A percentile compares a stretch with the other conserved stretches of the same genome.
phyloP scores from a whole-genome alignment of 37 sponge, comb jelly and placozoan genomes.

The Halisarca cf. caerulea region DNA sequence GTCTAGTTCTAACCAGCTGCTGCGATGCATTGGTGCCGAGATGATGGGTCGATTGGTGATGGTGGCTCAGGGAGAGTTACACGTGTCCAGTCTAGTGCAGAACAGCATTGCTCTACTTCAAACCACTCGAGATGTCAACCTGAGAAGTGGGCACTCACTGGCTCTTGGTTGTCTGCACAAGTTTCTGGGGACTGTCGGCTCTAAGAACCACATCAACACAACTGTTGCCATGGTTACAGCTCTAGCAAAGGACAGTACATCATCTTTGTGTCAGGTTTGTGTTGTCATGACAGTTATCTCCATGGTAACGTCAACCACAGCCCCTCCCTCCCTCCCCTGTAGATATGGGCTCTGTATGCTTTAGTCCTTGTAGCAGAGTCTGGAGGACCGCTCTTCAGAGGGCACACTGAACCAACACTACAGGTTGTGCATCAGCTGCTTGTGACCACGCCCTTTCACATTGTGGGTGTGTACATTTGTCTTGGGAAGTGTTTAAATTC shows the following conservation, averaged over 20 bases:
- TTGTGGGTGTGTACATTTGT: constrained; percentile 82
- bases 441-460: constrained; percentile 53
- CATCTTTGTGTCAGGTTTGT: constrained; percentile 32
- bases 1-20: constrained; percentile 80
- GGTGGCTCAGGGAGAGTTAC: constrained; percentile 70
- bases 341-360: constrained; percentile 96
- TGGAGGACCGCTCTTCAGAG: constrained; percentile 96
- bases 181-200: constrained; percentile 92
- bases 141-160: constrained; percentile 89
- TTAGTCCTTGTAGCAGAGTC: constrained; percentile 89
- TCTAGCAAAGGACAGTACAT: constrained; percentile 69
- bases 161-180: constrained; percentile 93
- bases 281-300: no score
- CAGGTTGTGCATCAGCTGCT: constrained; percentile 76
- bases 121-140: constrained; percentile 60
- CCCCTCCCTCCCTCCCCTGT: constrained; percentile 33
- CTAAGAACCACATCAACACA: constrained; percentile 86
- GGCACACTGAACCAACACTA: constrained; percentile 84
- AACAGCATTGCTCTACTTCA: constrained; percentile 75
- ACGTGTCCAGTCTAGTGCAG: constrained; percentile 87
- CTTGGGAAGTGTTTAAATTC: constrained; percentile 92
- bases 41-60: constrained; percentile 90
- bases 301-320: no score
- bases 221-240: constrained; percentile 78
- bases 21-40: constrained; percentile 93